These are phyloP conservation scores for Eleutherodactylus coqui DNA, from an alignment of 2,797 vertebrate genomes.

Conservation along the genomic window DNA sequence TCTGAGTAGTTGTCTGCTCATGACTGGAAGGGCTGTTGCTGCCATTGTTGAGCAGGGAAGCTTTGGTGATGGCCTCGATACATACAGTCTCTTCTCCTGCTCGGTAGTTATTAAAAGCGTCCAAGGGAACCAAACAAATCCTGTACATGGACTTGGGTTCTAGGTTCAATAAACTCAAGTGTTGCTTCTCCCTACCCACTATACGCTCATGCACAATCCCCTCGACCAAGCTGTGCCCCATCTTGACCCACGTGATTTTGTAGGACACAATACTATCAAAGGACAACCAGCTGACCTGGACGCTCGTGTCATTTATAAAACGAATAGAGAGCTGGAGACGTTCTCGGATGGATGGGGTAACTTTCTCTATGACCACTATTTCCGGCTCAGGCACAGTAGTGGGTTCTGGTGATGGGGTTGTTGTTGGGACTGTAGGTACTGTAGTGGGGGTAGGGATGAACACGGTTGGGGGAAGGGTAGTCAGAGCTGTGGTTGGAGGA, in stretches of 20 bases:
- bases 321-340: conserved; percentile 88
- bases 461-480: conserved; percentile 68
- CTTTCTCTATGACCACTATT: conserved; percentile 71
- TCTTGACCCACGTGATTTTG: conserved; percentile 96
- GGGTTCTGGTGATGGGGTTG: conserved; percentile 66
- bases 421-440: conserved; percentile 72
- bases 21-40: conserved; percentile 84
- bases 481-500: conserved; percentile 74
- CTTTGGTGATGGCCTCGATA: conserved; percentile 91
- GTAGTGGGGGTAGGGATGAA: conserved; percentile 68
- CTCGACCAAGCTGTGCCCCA: conserved; percentile 89
- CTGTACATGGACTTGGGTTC: conserved; percentile 93
- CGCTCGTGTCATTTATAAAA: conserved; percentile 88
- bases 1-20: conserved; percentile 87
- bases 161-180: conserved; percentile 83
- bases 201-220: conserved; percentile 90
- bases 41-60: conserved; percentile 79
- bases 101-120: conserved; percentile 88
- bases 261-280: conserved; percentile 90
- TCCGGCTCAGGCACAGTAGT: conserved; percentile 75
- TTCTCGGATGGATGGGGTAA: conserved; percentile 79
- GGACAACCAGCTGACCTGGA: conserved; percentile 92
- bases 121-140: conserved; percentile 93
- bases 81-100: conserved; percentile 93
- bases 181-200: conserved; percentile 86